Evolutionary conservation across 2,888 invertebrate species (phyloP), one percentile per base, ranked within the genome.

Genomic region (Ichneumoninae sp.): DNA sequence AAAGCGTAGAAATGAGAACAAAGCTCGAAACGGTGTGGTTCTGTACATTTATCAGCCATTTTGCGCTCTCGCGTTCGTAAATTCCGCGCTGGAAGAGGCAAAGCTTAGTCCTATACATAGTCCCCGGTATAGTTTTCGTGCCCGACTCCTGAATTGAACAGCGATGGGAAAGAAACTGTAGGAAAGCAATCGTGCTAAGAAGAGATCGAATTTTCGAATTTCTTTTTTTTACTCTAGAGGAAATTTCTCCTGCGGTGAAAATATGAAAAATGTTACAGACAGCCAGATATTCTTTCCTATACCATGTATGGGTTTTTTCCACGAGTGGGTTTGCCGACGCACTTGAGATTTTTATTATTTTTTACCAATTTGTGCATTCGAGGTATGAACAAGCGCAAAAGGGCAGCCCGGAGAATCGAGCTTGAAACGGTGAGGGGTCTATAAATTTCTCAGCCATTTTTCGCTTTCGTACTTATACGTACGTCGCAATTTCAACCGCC

Each of bases 401-500:
- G 79, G 79, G 78, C 57, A 69, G 77, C 54, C 74, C 65, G n/a
- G 69, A 69, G 72, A 71, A 70, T 16, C n/a, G 71, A 52, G 19
- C 69, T 57, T 33, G 52, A 76, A 71, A 71, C 50, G 60, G 66
- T 50, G 71, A 30, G 75, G 75, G 50, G n/a, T 66, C 79, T 62
- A 68, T 76, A 76, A 81, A 76, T 50, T 66, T 70, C 82, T 71
- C 78, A 66, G 84, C 81, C 78, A 84, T 84, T 81, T 84, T 84
- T 57, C 65, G 79, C 57, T 74, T 70, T 84, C 74, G 62, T 54
- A 65, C 62, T 26, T 30, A 62, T n/a, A 82, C 82, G 62, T 68
- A 62, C 50, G 1, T 54, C 66, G 75, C 91, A 93, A 93, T 93
- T 93, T 90, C 88, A 90, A 88, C 91, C 91, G 91, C 91, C 91